phyloP scores from a whole-genome alignment of 1,140 invertebrate species.

The Tetragnatha versicolor region DNA sequence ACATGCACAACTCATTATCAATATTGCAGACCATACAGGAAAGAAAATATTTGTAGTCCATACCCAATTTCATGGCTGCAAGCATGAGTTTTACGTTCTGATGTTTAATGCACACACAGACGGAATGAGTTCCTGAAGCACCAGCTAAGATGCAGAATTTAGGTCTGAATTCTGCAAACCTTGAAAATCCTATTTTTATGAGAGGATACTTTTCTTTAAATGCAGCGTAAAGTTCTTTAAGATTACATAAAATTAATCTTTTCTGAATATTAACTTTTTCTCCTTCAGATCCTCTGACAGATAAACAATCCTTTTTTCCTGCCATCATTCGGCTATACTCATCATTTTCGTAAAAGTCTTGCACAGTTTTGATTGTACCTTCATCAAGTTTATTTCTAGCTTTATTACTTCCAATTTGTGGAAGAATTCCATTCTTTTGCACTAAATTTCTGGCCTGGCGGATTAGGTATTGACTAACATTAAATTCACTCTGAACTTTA shows the following conservation, averaged over 20 bases:
- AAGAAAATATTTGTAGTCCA: not conserved
- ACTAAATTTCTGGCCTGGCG: not conserved
- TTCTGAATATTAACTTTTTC: conserved; percentile 1
- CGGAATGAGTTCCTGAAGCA: not conserved
- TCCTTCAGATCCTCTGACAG: not conserved
- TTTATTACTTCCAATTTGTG: not conserved
- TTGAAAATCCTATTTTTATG: conserved; percentile 14
- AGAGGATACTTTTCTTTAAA: not conserved
- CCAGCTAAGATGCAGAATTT: not conserved
- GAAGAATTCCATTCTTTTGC: not conserved
- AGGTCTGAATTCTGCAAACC: not conserved
- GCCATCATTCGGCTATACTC: conserved; percentile 5
- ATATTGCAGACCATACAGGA: not conserved
- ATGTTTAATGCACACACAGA: not conserved
- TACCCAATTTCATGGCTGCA: not conserved
- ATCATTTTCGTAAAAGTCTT: not conserved
- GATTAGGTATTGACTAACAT: not conserved
- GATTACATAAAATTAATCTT: not conserved
- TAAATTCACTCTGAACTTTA: not conserved
- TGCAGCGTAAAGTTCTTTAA: not conserved
- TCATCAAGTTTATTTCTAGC: not conserved
- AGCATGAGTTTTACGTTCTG: conserved; percentile 9
- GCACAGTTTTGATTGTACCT: not conserved
- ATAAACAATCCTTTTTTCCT: not conserved
- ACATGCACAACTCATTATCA: not conserved